Percentiles rank a stretch among this genome's conserved stretches.
Conservation (phyloP, 1,140 invertebrate genomes). For the Diachasma alloeum region DNA sequence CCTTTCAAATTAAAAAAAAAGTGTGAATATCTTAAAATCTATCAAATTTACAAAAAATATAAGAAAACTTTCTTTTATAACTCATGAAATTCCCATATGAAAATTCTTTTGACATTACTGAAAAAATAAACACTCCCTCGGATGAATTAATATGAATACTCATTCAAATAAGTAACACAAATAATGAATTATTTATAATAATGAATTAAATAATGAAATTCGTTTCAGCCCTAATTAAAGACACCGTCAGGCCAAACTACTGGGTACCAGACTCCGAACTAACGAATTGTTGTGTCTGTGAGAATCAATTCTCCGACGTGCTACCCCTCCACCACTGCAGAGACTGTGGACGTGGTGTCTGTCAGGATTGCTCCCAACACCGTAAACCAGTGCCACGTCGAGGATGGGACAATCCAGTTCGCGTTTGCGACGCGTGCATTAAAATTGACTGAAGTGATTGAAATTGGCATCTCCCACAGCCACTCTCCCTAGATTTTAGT, state of each 20-base stretch:
- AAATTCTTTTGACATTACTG: too few species aligned
- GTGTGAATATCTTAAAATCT: too few species aligned
- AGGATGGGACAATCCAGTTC: slow-evolving; percentile 75
- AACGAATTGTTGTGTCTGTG: slow-evolving; percentile 73
- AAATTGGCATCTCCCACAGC: not conserved
- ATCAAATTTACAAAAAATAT: too few species aligned
- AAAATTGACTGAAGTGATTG: slow-evolving; percentile 50
- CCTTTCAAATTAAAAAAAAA: too few species aligned
- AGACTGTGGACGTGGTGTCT: slow-evolving; percentile 76
- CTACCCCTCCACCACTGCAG: slow-evolving; percentile 79
- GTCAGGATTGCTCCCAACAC: slow-evolving; percentile 72
- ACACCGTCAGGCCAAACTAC: slow-evolving; percentile 79
- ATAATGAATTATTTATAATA: too few species aligned
- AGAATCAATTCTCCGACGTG: slow-evolving; percentile 50
- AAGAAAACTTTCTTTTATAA: too few species aligned
- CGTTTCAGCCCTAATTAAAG: slow-evolving; percentile 75
- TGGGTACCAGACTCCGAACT: slow-evolving; percentile 82
- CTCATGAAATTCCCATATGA: too few species aligned
- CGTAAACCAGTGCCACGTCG: slow-evolving; percentile 72
- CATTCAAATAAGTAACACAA: too few species aligned
- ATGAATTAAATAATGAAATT: slow-evolving; percentile 21
- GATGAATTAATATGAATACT: too few species aligned
- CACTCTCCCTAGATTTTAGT: not conserved
- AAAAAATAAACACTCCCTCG: too few species aligned
- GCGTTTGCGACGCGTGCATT: slow-evolving; percentile 74